Percentiles rank a stretch among this genome's conserved stretches.
These are phyloP conservation scores for Tenthredo livida DNA, from an alignment of 2,888 invertebrate species.

Conservation along the genomic window DNA sequence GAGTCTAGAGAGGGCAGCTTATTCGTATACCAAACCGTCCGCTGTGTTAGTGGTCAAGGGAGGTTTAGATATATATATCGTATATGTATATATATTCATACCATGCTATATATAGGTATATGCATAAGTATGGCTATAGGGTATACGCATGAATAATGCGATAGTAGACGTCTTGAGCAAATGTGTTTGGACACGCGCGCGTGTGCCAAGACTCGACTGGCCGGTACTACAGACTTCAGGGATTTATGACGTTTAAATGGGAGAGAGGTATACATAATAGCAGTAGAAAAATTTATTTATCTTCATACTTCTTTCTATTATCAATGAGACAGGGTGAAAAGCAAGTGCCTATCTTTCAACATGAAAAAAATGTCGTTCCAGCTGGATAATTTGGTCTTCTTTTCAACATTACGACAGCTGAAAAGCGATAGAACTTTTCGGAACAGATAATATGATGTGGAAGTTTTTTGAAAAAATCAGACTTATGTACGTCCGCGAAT, in stretches of 20 bases:
- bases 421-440: too few relatives aligned
- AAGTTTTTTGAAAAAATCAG: background rate
- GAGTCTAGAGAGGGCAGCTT: background rate
- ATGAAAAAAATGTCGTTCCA: background rate
- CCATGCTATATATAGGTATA: background rate
- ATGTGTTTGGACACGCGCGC: constrained; percentile 34
- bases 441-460: background rate
- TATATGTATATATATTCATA: too few relatives aligned
- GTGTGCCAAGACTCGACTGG: background rate
- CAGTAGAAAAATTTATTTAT: background rate
- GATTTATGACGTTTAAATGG: constrained; percentile 8
- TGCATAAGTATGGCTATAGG: background rate
- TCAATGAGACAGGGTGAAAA: background rate
- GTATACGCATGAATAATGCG: background rate
- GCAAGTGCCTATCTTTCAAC: background rate
- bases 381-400: background rate
- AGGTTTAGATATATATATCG: background rate
- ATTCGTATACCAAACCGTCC: background rate
- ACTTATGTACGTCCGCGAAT: background rate
- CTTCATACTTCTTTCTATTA: background rate
- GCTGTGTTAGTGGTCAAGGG: constrained; percentile 18
- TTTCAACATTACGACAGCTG: background rate
- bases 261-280: background rate
- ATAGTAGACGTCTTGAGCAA: constrained; percentile 16
- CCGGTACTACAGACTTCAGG: background rate